Conservation (phyloP, 1,140 invertebrate species). For the Cecropterus lyciades region DNA sequence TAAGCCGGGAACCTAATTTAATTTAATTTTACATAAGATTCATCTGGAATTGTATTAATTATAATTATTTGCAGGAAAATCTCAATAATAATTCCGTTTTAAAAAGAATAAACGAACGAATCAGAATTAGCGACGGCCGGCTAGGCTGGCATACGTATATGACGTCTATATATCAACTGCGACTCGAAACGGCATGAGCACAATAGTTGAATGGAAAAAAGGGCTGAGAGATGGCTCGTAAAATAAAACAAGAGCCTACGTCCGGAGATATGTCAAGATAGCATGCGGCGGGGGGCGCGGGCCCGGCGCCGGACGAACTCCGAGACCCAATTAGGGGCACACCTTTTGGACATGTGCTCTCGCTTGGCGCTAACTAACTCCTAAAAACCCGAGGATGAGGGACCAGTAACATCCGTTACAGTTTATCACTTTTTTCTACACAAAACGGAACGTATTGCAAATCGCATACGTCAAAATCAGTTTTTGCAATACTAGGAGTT, state of each 20-base stretch:
- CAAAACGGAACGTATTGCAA: slow-evolving; percentile 7
- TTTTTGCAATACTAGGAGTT: slow-evolving; percentile 18
- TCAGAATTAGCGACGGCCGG: slow-evolving; percentile 59
- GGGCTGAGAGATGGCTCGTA: slow-evolving; percentile 74
- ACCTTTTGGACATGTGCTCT: slow-evolving; percentile 81
- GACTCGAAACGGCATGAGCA: slow-evolving; percentile 61
- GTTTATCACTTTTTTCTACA: slow-evolving; percentile 70
- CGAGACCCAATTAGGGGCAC: slow-evolving; percentile 80
- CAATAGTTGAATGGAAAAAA: slow-evolving; percentile 70
- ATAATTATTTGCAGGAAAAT: background rate
- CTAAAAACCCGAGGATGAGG: slow-evolving; percentile 62
- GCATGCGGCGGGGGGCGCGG: slow-evolving; percentile 66
- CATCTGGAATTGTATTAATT: background rate
- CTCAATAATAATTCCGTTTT: slow-evolving; percentile 19
- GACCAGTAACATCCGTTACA: slow-evolving; percentile 70
- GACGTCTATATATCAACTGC: slow-evolving; percentile 71
- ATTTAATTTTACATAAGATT: background rate
- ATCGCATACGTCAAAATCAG: slow-evolving; percentile 22
- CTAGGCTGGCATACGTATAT: slow-evolving; percentile 45
- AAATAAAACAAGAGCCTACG: slow-evolving; percentile 78
- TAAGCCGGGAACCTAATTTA: slow-evolving; percentile 1
- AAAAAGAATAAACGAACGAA: slow-evolving; percentile 46
- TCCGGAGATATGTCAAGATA: slow-evolving; percentile 83
- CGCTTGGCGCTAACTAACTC: slow-evolving; percentile 67
- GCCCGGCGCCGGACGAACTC: slow-evolving; percentile 56